A percentile compares a stretch with the other conserved stretches of the same genome.
Evolutionary conservation across 2,888 invertebrate species (phyloP).

Genomic region (Leucophenga maculata): DNA sequence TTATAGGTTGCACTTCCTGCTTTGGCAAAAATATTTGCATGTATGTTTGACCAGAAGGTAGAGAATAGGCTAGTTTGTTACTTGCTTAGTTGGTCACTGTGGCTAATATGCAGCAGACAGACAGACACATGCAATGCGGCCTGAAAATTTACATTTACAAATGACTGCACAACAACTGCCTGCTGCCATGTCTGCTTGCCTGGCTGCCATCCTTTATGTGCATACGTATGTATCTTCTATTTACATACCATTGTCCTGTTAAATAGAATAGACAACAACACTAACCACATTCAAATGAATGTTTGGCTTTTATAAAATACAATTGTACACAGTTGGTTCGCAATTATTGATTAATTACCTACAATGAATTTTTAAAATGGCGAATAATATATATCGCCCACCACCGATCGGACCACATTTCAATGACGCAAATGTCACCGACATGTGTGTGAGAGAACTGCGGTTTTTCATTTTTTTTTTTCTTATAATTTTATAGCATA

Average conservation of each 20-base stretch:
- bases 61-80: background rate
- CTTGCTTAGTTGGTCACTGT: background rate
- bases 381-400: background rate
- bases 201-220: background rate
- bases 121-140: background rate
- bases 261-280: background rate
- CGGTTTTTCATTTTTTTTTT: background rate
- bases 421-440: background rate
- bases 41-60: background rate
- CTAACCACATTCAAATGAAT: background rate
- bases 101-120: background rate
- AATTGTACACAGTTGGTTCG: background rate
- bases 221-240: background rate
- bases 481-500: background rate
- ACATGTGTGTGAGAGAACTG: background rate
- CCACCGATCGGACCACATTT: background rate
- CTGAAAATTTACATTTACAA: background rate
- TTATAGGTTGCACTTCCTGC: conserved; percentile 7
- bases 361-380: background rate
- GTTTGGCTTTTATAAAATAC: background rate
- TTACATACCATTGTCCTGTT: background rate
- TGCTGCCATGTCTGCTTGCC: background rate
- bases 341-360: background rate
- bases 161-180: too few relatives aligned
- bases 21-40: conserved; percentile 9